Base-by-base conservation (phyloP, 2,113 vertebrate genomes). In the Planiliza haematocheilus region DNA sequence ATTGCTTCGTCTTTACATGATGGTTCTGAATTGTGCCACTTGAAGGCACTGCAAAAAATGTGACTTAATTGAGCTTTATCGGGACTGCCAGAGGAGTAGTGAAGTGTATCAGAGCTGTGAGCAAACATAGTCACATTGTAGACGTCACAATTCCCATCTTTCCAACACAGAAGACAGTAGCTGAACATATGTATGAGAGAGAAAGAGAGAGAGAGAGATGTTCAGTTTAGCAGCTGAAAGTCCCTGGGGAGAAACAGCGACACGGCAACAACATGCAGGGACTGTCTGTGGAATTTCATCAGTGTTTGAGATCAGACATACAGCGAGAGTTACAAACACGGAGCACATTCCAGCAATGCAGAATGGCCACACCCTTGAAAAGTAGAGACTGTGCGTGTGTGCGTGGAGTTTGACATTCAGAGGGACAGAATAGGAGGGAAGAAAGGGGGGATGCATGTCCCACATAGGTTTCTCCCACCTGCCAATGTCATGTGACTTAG, bases 401-500 rank as follows among this genome's bases (percentile, higher is more conserved):
- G 58, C 56, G 39, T 45, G 59, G 5, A 39, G 49, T 69, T 34
- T 81, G 80, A 85, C 83, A 89, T 91, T 83, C 79, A 89, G 63
- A 58, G 69, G 50, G 70, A 74, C 73, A 76, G 81, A 82, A 81
- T 72, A 66, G 66, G 61, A 52, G 75, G 72, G 67, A 61, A 67
- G 70, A 64, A 71, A 57, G 18, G 46, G 56, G 71, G 56, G 67
- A 51, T 67, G 59, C 59, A 59, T 81, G 74, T 81, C 79, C 61
- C 43, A 77, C 79, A 88, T 89, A 88, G 88, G 87, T 89, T 81
- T 83, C 63, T 77, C 66, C 90, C 90, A 92, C 91, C 89, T 93
- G 91, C 86, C 87, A 74, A 65, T 83, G 86, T 86, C 87, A 91
- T 75, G 86, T 91, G 91, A 87, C 81, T 77, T 13, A 30, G 84